Evolutionary conservation across 2,113 vertebrate species (phyloP).

Genomic region (Oryzias woworae): DNA sequence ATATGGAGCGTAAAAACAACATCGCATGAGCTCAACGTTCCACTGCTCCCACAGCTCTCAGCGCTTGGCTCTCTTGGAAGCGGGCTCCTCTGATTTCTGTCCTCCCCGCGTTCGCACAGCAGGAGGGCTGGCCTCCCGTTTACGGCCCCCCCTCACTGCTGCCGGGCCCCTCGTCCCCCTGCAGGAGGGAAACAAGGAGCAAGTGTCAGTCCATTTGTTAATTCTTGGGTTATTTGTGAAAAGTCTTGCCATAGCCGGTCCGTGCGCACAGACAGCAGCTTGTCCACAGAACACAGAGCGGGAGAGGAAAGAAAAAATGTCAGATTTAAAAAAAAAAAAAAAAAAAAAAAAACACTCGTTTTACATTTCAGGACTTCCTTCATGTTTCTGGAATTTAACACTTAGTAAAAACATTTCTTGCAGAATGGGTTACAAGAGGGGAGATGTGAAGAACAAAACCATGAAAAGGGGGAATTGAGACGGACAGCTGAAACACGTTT

Average conservation of each 20-base stretch:
- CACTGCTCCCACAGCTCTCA: slow-evolving; percentile 60
- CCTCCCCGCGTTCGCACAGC: slow-evolving; percentile 82
- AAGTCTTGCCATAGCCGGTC: slow-evolving; percentile 13
- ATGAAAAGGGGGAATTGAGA: too few species aligned
- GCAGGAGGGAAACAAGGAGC: slow-evolving; percentile 53
- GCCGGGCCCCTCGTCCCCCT: slow-evolving; percentile 81
- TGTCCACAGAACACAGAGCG: not conserved
- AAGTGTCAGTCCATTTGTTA: slow-evolving; percentile 48
- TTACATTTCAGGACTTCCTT: slow-evolving; percentile 1
- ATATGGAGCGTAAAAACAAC: slow-evolving; percentile 37
- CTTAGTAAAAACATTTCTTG: not conserved
- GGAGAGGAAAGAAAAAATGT: not conserved
- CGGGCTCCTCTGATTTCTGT: slow-evolving; percentile 83
- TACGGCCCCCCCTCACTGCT: slow-evolving; percentile 78
- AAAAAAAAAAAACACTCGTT: not conserved
- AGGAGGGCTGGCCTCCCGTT: slow-evolving; percentile 85
- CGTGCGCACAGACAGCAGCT: slow-evolving; percentile 9
- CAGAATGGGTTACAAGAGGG: not conserved
- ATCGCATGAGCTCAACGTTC: slow-evolving; percentile 23
- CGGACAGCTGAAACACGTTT: too few species aligned
- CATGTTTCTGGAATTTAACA: not conserved
- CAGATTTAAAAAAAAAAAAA: not conserved
- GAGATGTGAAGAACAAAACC: not conserved
- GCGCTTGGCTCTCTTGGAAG: slow-evolving; percentile 86
- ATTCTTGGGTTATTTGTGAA: slow-evolving; percentile 32